Conservation (phyloP, 2,113 vertebrate species). For the Plotosus lineatus region DNA sequence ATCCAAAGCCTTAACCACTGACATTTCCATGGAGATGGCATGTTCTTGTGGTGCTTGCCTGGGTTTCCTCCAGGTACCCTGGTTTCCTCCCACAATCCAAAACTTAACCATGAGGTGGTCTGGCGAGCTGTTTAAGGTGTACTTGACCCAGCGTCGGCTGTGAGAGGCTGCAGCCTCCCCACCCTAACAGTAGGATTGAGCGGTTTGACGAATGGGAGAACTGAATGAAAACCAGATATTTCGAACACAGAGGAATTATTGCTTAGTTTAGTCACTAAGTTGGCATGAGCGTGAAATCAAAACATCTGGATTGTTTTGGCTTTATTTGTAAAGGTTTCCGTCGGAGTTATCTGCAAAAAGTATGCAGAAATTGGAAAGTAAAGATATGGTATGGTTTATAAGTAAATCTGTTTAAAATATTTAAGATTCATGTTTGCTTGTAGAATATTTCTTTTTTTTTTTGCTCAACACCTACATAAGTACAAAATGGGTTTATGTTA, state of each 20-base stretch:
- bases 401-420: background rate
- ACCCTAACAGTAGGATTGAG: too few species aligned
- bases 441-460: background rate
- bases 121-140: too few species aligned
- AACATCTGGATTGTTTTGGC: constrained; percentile 1
- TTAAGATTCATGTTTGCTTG: background rate
- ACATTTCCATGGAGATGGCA: too few species aligned
- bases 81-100: too few species aligned
- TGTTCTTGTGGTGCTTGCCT: too few species aligned
- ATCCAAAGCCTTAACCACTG: too few species aligned
- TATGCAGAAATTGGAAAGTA: background rate
- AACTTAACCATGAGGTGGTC: too few species aligned
- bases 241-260: constrained; percentile 38
- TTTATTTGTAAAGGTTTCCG: background rate
- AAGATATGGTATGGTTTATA: background rate
- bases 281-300: background rate
- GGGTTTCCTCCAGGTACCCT: too few species aligned
- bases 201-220: too few species aligned
- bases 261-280: constrained; percentile 27
- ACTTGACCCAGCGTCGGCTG: too few species aligned
- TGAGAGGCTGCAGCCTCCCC: too few species aligned
- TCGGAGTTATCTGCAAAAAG: background rate
- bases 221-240: constrained; percentile 23
- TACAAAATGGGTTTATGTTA: background rate
- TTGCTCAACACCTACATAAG: background rate